Evolutionary conservation across 2,888 invertebrate genomes (phyloP).

Genomic region (Conchocele bisecta): DNA sequence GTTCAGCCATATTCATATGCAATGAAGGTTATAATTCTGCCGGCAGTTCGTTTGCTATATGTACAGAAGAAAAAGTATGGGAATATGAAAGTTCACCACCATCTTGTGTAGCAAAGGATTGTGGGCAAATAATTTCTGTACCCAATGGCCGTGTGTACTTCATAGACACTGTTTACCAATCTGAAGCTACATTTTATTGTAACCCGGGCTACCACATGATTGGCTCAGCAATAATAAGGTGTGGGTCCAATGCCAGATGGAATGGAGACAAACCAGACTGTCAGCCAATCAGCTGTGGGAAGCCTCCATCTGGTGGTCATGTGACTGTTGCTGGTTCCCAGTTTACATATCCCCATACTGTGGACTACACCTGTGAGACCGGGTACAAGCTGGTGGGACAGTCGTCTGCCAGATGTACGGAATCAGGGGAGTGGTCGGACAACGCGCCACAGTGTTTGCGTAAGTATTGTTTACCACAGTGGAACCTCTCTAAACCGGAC

Average conservation of each 20-base stretch:
- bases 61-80: conserved; percentile 60
- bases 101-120: conserved; percentile 72
- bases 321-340: conserved; percentile 15
- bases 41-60: conserved; percentile 60
- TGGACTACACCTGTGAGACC: conserved; percentile 60
- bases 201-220: conserved; percentile 69
- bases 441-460: conserved; percentile 67
- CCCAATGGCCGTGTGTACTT: conserved; percentile 83
- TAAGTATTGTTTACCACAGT: conserved; percentile 49
- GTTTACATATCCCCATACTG: conserved; percentile 37
- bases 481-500: no score
- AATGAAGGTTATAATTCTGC: conserved; percentile 62
- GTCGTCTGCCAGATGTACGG: conserved; percentile 64
- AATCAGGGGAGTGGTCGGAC: conserved; percentile 74
- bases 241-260: conserved; percentile 75
- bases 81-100: conserved; percentile 62
- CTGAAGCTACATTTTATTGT: conserved; percentile 72
- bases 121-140: conserved; percentile 54
- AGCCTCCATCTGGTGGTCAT: conserved; percentile 34
- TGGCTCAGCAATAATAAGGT: conserved; percentile 59
- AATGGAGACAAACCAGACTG: conserved; percentile 72
- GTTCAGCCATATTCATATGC: conserved; percentile 63
- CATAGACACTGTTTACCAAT: conserved; percentile 70
- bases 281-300: conserved; percentile 69
- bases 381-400: conserved; percentile 71